Evolutionary conservation across 2,888 invertebrate species (phyloP).

Genomic region (Euzophera pinguis): DNA sequence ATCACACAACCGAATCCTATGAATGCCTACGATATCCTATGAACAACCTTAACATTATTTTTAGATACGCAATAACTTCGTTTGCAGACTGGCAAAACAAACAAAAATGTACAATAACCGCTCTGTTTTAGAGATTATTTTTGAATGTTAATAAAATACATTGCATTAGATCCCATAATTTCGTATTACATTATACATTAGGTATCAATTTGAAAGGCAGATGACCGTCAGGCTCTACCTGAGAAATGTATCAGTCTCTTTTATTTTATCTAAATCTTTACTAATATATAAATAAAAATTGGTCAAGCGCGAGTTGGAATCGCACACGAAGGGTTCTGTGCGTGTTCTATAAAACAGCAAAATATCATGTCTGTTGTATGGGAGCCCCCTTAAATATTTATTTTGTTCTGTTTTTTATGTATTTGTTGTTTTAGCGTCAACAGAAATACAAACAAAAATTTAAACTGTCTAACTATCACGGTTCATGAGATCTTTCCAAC

Average conservation of each 20-base stretch:
- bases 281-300: too few species aligned
- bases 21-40: conserved; percentile 1
- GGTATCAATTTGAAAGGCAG: conserved; percentile 9
- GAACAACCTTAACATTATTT: conserved; percentile 8
- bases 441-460: too few species aligned
- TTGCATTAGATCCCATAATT: not conserved
- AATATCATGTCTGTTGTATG: too few species aligned
- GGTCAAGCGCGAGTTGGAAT: too few species aligned
- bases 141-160: not conserved
- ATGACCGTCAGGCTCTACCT: conserved; percentile 2
- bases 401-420: too few species aligned
- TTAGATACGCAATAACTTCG: conserved; percentile 17
- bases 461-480: too few species aligned
- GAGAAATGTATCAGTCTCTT: not conserved
- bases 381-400: too few species aligned
- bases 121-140: not conserved
- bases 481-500: too few species aligned
- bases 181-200: conserved; percentile 30
- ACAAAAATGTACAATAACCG: not conserved
- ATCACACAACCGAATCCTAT: not conserved
- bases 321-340: too few species aligned
- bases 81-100: conserved; percentile 24
- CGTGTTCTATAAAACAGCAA: too few species aligned
- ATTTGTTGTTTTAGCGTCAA: too few species aligned
- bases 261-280: not conserved